phyloP scores from a whole-genome alignment of 2,888 invertebrate species.

The Harpagoxenus sublaevis region DNA sequence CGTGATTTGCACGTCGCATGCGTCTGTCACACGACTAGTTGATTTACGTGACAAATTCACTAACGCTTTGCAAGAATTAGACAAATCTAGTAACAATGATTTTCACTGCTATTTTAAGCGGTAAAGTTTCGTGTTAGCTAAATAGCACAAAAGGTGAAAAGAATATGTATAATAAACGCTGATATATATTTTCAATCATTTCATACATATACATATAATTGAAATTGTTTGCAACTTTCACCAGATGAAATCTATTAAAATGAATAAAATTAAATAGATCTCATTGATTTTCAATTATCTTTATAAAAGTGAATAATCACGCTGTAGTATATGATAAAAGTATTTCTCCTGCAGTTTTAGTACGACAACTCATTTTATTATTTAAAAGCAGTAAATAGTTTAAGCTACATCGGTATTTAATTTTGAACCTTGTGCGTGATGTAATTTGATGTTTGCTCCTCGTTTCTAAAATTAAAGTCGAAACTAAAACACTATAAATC shows the following conservation, averaged over 20 bases:
- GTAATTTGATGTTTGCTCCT: constrained; percentile 54
- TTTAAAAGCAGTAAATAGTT: constrained; percentile 25
- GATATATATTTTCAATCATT: not conserved
- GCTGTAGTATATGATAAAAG: not conserved
- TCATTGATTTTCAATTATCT: not conserved
- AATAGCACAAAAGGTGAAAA: not conserved
- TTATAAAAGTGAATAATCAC: not conserved
- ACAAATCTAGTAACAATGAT: constrained; percentile 19
- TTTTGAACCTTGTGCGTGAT: constrained; percentile 27
- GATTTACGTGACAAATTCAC: constrained; percentile 21
- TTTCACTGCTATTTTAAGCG: constrained; percentile 28
- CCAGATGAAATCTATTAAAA: not conserved
- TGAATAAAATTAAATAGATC: not conserved
- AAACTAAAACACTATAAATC: constrained; percentile 13
- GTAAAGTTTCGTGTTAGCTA: not conserved
- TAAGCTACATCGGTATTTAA: constrained; percentile 15
- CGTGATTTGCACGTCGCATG: constrained; percentile 23
- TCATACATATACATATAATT: not conserved
- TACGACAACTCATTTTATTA: constrained; percentile 11
- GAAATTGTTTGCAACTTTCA: not conserved
- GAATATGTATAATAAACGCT: constrained; percentile 13
- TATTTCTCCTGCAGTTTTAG: not conserved
- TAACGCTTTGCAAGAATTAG: constrained; percentile 32
- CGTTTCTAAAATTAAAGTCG: constrained; percentile 31
- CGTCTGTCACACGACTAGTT: constrained; percentile 1